Base-by-base conservation (phyloP, 2,888 invertebrate species). In the Orthosia gracilis region DNA sequence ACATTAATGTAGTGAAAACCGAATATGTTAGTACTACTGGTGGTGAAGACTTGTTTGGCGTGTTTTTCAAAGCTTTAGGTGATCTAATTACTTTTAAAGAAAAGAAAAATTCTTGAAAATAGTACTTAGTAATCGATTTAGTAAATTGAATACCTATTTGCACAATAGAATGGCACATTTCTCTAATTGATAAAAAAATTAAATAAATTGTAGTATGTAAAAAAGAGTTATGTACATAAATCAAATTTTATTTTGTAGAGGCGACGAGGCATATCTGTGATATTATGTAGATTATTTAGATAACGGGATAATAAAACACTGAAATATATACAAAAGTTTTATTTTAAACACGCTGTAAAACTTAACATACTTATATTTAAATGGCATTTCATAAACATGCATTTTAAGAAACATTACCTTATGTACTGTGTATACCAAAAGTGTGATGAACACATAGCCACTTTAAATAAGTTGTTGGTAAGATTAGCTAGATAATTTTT, bases 31-130 rank as follows among this genome's bases (percentile, higher is more conserved):
- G 86, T 58, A 61, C 61, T 26, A 87, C 85, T 47, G 86, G 87
- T 4, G 76, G 72, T 63, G 90, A 89, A 2, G 95, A 96, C 86
- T 81, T 95, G 7, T 86, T 96, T 47, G 89, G 89, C 9, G 40
- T 91, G 2, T 78, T 96, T 59, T 92, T 93, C 52, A 96, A 91
- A 87, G 90, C 90, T 9, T 64, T 96, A 45, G 83, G 87, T 31
- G 93, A 94, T 45, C 73, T 96, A 13, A 85, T 96, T 31, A 89
- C 80, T 64, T 92, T 92, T 79, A 89, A 90, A 66, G 88, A 91
- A 62, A 92, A 92, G 71, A 92, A 92, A 84, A 90, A 90, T 21
- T 55, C 58, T 26, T 76, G 50, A 72, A 17, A 57, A 63, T 9
- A 50, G 2, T 12, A 0, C 0, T 55, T 3, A 23, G 54, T 21